Evolutionary conservation across 2,888 invertebrate genomes (phyloP).

Genomic region (Dusona sp.): DNA sequence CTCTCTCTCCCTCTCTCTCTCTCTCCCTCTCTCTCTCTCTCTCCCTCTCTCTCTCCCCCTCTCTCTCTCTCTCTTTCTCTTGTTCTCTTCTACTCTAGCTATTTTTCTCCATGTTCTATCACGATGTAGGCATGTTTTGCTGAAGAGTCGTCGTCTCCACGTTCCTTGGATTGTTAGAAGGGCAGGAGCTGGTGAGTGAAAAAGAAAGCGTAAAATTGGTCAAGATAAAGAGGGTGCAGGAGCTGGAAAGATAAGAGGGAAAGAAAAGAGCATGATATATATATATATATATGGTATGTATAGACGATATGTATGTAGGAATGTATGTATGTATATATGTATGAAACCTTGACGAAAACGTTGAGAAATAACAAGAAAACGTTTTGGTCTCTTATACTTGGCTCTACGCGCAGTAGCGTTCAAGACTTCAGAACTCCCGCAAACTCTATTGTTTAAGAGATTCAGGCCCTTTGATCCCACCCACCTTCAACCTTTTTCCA

Average conservation of each 20-base stretch:
- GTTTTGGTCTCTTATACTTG: constrained; percentile 45
- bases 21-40: background rate
- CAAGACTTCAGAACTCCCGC: constrained; percentile 71
- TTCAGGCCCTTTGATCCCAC: constrained; percentile 69
- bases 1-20: background rate
- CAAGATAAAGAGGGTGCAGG: constrained; percentile 57
- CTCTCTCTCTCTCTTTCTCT: background rate
- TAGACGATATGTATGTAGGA: background rate
- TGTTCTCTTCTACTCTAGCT: background rate
- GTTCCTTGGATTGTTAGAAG: constrained; percentile 55
- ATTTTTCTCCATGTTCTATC: constrained; percentile 10
- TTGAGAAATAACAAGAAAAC: constrained; percentile 63
- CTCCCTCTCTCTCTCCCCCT: background rate
- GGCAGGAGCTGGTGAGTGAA: constrained; percentile 46
- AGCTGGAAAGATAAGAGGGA: constrained; percentile 56
- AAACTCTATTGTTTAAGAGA: constrained; percentile 66
- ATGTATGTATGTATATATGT: background rate
- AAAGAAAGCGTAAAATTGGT: constrained; percentile 52
- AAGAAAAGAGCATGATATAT: constrained; percentile 26
- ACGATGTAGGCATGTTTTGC: constrained; percentile 24
- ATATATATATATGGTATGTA: background rate
- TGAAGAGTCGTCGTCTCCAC: constrained; percentile 35
- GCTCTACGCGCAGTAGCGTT: constrained; percentile 67
- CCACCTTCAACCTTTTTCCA: constrained; percentile 17
- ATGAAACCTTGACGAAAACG: constrained; percentile 60